Conservation (phyloP, 2,797 vertebrate genomes). For the Molossus molossus region DNA sequence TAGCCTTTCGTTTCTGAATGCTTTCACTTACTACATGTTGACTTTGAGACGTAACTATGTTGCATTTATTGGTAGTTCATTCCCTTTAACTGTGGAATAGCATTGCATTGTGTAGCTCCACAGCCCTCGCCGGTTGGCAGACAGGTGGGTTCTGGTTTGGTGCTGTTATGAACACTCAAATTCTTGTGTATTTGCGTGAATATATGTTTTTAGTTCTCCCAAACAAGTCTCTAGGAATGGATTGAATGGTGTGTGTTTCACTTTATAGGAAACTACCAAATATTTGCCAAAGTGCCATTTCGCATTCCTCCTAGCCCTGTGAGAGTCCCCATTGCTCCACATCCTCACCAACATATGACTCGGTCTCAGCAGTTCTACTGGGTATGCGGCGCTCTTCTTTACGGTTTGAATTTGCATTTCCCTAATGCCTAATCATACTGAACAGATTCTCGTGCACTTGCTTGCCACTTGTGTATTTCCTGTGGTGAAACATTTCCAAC, state of each 20-base stretch:
- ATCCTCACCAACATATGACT: background rate
- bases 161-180: background rate
- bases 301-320: background rate
- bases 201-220: conserved; percentile 5
- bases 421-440: background rate
- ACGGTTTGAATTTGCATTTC: conserved; percentile 8
- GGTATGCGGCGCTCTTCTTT: background rate
- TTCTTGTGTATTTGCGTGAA: background rate
- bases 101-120: background rate
- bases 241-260: background rate
- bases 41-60: background rate
- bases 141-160: background rate
- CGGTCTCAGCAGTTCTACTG: background rate
- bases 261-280: background rate
- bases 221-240: background rate
- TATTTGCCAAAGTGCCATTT: conserved; percentile 10
- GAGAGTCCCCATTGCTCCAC: background rate
- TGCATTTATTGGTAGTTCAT: background rate
- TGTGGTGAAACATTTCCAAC: background rate
- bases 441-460: background rate
- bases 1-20: background rate
- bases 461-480: background rate
- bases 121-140: background rate
- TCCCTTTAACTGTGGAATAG: background rate
- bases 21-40: background rate